Conservation (phyloP, 2,888 invertebrate species). For the Cerceris rybyensis region DNA sequence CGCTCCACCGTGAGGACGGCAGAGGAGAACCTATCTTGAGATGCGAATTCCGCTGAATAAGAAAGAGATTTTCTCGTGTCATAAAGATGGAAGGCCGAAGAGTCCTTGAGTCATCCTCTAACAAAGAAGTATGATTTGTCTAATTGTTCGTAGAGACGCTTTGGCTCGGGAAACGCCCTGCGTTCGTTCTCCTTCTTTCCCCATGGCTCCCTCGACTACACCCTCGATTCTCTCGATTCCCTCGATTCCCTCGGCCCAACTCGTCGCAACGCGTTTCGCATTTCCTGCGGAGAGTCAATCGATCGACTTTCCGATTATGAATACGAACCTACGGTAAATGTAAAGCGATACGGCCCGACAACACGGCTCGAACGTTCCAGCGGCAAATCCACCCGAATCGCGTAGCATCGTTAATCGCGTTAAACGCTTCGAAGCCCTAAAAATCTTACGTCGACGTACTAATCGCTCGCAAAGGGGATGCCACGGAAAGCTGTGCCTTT, state of each 20-base stretch:
- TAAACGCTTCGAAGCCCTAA: too few species aligned
- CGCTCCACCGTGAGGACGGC: not conserved
- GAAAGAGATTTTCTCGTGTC: not conserved
- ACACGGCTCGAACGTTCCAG: not conserved
- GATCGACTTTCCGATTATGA: slow-evolving; percentile 34
- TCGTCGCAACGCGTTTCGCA: slow-evolving; percentile 20
- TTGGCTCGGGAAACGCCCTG: slow-evolving; percentile 42
- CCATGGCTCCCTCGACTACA: slow-evolving; percentile 5
- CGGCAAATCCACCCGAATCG: not conserved
- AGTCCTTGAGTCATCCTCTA: slow-evolving; percentile 5
- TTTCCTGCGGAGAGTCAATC: slow-evolving; percentile 32
- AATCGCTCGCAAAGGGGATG: too few species aligned
- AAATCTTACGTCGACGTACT: too few species aligned
- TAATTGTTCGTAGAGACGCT: slow-evolving; percentile 27
- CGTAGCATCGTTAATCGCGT: too few species aligned
- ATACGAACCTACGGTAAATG: not conserved
- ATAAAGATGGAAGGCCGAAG: not conserved
- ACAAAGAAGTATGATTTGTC: slow-evolving; percentile 37
- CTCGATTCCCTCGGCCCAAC: not conserved
- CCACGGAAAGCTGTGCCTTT: too few species aligned
- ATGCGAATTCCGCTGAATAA: not conserved
- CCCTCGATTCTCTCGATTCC: not conserved
- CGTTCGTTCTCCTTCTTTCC: slow-evolving; percentile 6
- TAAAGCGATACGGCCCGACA: not conserved
- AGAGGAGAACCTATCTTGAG: not conserved